A percentile compares a stretch with the other conserved stretches of the same genome.
phyloP scores from a whole-genome alignment of 2,797 vertebrate species.

The Propithecus perrieri region DNA sequence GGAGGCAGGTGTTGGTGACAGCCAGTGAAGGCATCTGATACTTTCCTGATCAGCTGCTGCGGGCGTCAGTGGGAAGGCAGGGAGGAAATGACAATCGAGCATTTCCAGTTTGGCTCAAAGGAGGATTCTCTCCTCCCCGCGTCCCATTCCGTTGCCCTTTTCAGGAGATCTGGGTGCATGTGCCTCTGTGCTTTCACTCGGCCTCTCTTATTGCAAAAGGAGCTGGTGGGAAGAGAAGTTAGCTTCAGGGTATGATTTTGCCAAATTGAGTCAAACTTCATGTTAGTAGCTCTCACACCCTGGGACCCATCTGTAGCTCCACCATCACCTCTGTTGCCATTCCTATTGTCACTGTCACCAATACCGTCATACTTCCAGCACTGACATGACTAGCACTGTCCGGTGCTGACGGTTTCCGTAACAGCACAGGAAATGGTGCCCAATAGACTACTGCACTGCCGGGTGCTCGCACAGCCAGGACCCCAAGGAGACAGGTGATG shows the following conservation, averaged over 20 bases:
- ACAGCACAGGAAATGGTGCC: not conserved
- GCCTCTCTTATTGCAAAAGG: not conserved
- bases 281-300: not conserved
- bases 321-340: not conserved
- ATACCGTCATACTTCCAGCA: not conserved
- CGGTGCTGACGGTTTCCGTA: not conserved
- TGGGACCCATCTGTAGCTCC: not conserved
- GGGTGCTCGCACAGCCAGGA: not conserved
- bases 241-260: not conserved
- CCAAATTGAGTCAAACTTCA: not conserved
- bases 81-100: not conserved
- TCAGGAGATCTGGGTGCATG: not conserved
- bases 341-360: not conserved
- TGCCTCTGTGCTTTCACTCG: not conserved
- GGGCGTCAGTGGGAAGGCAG: slow-evolving; percentile 51
- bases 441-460: no score
- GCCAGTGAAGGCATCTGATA: slow-evolving; percentile 75
- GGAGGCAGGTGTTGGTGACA: slow-evolving; percentile 63
- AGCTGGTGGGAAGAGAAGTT: not conserved
- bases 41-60: slow-evolving; percentile 50
- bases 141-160: not conserved
- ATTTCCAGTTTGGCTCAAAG: slow-evolving; percentile 21
- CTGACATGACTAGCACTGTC: not conserved
- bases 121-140: not conserved
- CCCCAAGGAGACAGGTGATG: not conserved